Evolutionary conservation across 2,888 invertebrate genomes (phyloP).

Genomic region (Ochropacha duplaris): DNA sequence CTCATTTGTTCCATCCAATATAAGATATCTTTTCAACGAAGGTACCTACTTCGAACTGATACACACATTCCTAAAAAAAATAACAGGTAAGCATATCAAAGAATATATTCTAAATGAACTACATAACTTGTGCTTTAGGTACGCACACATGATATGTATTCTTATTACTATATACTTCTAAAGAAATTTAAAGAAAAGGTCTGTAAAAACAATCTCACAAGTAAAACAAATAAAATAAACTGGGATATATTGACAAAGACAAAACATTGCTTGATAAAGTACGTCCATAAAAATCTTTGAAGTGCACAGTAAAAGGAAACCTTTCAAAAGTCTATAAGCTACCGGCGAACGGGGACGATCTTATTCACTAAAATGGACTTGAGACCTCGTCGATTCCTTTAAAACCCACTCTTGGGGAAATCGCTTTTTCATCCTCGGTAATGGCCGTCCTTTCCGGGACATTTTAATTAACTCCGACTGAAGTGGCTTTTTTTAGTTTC

Average conservation of each 20-base stretch:
- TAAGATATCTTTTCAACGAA: too few relatives aligned
- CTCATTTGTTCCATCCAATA: background rate
- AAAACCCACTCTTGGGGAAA: constrained; percentile 71
- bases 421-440: constrained; percentile 79
- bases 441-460: constrained; percentile 70
- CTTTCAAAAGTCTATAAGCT: constrained; percentile 64
- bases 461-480: constrained; percentile 75
- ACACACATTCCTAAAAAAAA: too few relatives aligned
- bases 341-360: constrained; percentile 39
- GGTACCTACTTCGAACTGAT: too few relatives aligned
- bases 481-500: constrained; percentile 67
- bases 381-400: constrained; percentile 69
- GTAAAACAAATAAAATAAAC: background rate
- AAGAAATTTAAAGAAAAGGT: too few relatives aligned
- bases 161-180: too few relatives aligned
- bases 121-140: too few relatives aligned
- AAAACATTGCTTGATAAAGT: constrained; percentile 32
- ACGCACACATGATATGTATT: too few relatives aligned
- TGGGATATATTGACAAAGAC: constrained; percentile 32
- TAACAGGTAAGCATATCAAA: too few relatives aligned
- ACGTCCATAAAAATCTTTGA: constrained; percentile 57
- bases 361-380: constrained; percentile 62
- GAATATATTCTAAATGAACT: too few relatives aligned
- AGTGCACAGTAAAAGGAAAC: constrained; percentile 56
- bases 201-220: too few relatives aligned